Base-by-base conservation (phyloP, 2,113 vertebrate species). In the Epinephelus fuscoguttatus region DNA sequence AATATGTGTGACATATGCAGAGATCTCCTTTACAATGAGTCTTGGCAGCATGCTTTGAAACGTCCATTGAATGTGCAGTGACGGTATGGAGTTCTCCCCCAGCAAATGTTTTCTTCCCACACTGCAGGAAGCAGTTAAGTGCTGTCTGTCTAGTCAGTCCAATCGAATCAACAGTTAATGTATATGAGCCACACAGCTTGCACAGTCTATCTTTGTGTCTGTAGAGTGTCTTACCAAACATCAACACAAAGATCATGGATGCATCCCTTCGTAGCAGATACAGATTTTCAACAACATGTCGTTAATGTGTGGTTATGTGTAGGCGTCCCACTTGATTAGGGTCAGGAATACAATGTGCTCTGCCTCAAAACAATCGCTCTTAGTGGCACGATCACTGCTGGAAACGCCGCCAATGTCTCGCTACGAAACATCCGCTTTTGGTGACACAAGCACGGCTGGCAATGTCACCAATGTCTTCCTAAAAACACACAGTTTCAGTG, bases 81-180 rank as follows among this genome's bases (percentile, higher is more conserved):
- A 33, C 61, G 50, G 12, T 47, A 42, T 23, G 49, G 33, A 75
- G 73, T 69, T 52, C 37, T 67, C 40, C 62, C 40, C 50, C 1
- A 30, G n/a, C n/a, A 69, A 82, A 71, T 75, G 25, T 15, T 53
- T 70, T 69, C 67, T 53, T 55, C 50, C 13, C 30, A 70, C 19
- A 40, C 50, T 53, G 50, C 6, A 23, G 53, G 67, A 27, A 70
- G 67, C 27, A 33, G 50, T 37, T 70, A 70, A 70, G 68, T 70
- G 50, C 50, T 21, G 66, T 25, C 68, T 40, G 30, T 55, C 30
- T 40, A 55, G 50, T 55, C 50, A 55, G 50, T 40, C 55, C 50
- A 55, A 37, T 70, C 30, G 55, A 70, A 70, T 55, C 30, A 70
- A 21, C 68, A 70, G 27, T 53, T 15, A 55, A 53, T 55, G 68